These are phyloP conservation scores for Cavia aperea DNA, from an alignment of 2,113 vertebrate species.

Conservation along the genomic window DNA sequence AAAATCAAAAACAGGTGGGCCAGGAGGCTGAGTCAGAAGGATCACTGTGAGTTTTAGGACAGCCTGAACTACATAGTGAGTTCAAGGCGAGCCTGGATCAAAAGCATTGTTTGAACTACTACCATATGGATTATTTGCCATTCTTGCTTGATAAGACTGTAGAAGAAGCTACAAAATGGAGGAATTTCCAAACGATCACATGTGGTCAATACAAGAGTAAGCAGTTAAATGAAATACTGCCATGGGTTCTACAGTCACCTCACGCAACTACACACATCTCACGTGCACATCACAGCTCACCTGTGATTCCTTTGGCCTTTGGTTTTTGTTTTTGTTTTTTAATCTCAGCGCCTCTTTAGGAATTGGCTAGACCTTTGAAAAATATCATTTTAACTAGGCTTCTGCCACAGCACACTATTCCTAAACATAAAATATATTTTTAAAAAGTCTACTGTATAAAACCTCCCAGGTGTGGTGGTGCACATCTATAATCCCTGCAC, in stretches of 20 bases:
- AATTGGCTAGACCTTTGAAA: not conserved
- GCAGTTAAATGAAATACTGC: slow-evolving; percentile 21
- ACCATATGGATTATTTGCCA: not conserved
- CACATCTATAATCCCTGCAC: not conserved
- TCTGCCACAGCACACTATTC: slow-evolving; percentile 18
- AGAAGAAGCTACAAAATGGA: not conserved
- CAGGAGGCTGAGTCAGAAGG: not conserved
- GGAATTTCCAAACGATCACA: slow-evolving; percentile 3
- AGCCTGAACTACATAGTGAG: not conserved
- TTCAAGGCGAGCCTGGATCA: not conserved
- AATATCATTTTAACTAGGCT: not conserved
- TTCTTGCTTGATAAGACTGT: not conserved
- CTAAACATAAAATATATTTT: slow-evolving; percentile 23
- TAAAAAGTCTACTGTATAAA: not conserved
- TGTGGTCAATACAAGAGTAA: not conserved
- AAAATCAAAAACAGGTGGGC: slow-evolving; percentile 22
- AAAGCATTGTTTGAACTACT: slow-evolving; percentile 4
- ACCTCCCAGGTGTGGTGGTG: not conserved
- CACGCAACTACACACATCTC: not conserved
- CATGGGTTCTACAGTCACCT: not conserved
- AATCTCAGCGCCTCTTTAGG: no score
- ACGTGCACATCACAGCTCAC: not conserved
- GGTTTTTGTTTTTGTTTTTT: no score
- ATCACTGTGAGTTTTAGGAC: not conserved
- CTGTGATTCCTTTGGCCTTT: not conserved